Conservation (phyloP, 1,140 invertebrate genomes). For the Araneus ventricosus region DNA sequence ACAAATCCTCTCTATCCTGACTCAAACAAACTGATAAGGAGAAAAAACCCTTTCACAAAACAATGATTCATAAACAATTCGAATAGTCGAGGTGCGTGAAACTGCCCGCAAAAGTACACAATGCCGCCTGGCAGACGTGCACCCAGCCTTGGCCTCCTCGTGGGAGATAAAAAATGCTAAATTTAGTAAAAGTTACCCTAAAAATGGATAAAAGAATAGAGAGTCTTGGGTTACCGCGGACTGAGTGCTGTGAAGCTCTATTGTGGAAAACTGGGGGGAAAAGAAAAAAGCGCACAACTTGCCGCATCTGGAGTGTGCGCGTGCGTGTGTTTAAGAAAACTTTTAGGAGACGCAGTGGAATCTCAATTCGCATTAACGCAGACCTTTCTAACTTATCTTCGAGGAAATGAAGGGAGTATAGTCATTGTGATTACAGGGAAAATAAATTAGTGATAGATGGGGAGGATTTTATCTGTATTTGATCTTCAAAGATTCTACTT, state of each 20-base stretch:
- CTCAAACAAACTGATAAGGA: slow-evolving; percentile 28
- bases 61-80: slow-evolving; percentile 29
- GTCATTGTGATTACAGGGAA: too few species aligned
- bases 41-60: neutral
- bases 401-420: too few species aligned
- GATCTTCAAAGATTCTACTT: too few species aligned
- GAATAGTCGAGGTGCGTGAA: neutral
- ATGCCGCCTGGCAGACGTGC: neutral
- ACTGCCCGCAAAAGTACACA: neutral
- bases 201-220: neutral
- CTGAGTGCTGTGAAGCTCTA: neutral
- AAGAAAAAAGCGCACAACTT: too few species aligned
- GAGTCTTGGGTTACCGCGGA: neutral
- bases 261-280: neutral
- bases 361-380: too few species aligned
- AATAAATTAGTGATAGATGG: too few species aligned
- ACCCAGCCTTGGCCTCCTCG: slow-evolving; percentile 6
- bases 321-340: neutral
- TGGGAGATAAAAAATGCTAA: slow-evolving; percentile 8
- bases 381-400: too few species aligned
- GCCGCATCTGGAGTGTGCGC: too few species aligned
- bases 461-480: too few species aligned
- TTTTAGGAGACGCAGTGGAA: too few species aligned
- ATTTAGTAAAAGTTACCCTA: slow-evolving; percentile 14
- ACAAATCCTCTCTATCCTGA: slow-evolving; percentile 14